Percentiles rank a stretch among this genome's conserved stretches.
phyloP scores from a whole-genome alignment of 1,140 invertebrate species.

The Homalodisca vitripennis region DNA sequence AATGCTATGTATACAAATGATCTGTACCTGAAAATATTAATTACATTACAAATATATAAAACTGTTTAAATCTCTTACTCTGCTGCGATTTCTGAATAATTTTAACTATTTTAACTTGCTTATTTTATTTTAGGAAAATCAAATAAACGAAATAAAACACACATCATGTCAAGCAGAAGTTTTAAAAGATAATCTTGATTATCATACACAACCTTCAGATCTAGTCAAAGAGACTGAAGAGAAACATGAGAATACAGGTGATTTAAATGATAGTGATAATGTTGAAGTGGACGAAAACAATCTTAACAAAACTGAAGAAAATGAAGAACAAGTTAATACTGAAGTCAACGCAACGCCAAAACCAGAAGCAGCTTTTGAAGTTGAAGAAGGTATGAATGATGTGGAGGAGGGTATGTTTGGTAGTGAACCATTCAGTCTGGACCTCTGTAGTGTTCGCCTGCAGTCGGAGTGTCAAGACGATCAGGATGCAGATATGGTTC shows the following conservation, averaged over 20 bases:
- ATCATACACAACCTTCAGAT: not conserved
- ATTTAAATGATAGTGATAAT: not conserved
- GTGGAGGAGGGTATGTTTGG: constrained; percentile 6
- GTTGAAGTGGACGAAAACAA: not conserved
- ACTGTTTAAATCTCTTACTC: too few species aligned
- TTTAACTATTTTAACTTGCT: too few species aligned
- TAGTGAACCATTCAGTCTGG: constrained; percentile 22
- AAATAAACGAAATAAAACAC: too few species aligned
- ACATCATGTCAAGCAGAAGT: not conserved
- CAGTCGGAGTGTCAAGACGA: not conserved
- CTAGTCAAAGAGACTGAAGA: not conserved
- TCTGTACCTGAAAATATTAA: too few species aligned
- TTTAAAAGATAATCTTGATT: not conserved
- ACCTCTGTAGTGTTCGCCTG: constrained; percentile 4
- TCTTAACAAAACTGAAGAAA: not conserved
- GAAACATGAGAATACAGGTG: not conserved
- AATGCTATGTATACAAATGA: too few species aligned
- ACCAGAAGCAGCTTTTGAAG: not conserved
- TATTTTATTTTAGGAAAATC: too few species aligned
- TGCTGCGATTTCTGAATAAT: too few species aligned
- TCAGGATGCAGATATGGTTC: not conserved
- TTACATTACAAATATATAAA: too few species aligned
- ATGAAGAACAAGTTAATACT: not conserved
- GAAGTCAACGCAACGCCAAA: not conserved
- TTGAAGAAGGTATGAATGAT: constrained; percentile 12